phyloP scores from a whole-genome alignment of 1,140 invertebrate species.

The Drosophila pallidifrons region DNA sequence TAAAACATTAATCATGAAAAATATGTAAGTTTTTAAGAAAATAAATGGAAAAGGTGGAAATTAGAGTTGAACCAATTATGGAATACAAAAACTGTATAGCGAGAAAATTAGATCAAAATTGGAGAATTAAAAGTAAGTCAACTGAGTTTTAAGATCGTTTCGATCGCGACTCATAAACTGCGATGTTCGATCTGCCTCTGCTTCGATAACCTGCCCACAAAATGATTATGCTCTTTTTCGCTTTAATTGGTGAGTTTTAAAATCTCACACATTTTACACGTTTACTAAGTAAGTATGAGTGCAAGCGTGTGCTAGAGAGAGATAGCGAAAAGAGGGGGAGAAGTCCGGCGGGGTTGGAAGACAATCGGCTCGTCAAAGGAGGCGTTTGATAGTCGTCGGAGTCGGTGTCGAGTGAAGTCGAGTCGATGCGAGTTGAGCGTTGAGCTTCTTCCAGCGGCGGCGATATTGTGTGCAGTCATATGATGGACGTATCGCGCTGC shows the following conservation, averaged over 20 bases:
- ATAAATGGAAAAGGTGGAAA: no score
- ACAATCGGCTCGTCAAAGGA: constrained; percentile 46
- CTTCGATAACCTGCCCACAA: not conserved
- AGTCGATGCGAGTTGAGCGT: not conserved
- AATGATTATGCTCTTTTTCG: not conserved
- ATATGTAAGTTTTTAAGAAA: no score
- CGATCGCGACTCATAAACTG: no score
- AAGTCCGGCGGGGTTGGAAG: not conserved
- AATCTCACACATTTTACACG: constrained; percentile 31
- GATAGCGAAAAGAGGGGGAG: constrained; percentile 7
- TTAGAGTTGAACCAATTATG: no score
- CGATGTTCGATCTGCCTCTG: not conserved
- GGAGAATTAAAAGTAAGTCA: no score
- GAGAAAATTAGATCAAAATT: no score
- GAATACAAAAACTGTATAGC: no score
- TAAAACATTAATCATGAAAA: no score
- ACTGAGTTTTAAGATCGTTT: no score
- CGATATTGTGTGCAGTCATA: constrained; percentile 48
- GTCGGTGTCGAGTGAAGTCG: no score
- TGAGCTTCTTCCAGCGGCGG: constrained; percentile 9
- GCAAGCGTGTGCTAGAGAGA: constrained; percentile 3
- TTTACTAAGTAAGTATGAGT: constrained; percentile 10
- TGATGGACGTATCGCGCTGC: constrained; percentile 59
- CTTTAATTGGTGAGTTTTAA: not conserved
- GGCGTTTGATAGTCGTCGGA: constrained; percentile 30